A percentile compares a stretch with the other conserved stretches of the same genome.
phyloP scores from a whole-genome alignment of 2,113 vertebrate genomes.

The Pteronura brasiliensis region DNA sequence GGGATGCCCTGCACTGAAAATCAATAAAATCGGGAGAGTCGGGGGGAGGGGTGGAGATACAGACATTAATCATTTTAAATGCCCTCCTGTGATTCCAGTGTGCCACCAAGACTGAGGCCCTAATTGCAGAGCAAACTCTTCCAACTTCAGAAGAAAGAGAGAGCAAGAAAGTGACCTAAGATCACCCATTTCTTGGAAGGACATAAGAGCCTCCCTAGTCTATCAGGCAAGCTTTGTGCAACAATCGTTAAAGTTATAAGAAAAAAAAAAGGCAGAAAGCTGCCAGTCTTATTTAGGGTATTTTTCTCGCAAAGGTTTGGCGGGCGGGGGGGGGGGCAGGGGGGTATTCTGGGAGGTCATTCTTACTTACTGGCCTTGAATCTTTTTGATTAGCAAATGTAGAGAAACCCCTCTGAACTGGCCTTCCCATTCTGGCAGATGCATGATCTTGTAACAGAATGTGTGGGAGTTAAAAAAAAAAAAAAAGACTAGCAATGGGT shows the following conservation, averaged over 20 bases:
- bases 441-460: constrained; percentile 43
- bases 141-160: background rate
- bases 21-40: background rate
- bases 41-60: background rate
- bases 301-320: background rate
- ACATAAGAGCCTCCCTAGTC: background rate
- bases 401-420: constrained; percentile 43
- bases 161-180: background rate
- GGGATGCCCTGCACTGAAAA: background rate
- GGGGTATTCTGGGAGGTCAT: background rate
- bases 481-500: constrained; percentile 34
- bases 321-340: background rate
- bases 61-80: background rate
- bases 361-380: constrained; percentile 43
- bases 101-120: background rate
- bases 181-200: background rate
- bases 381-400: constrained; percentile 53
- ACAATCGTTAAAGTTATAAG: background rate
- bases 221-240: background rate
- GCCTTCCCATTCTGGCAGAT: constrained; percentile 16
- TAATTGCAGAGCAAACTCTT: background rate
- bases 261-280: background rate
- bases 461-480: background rate
- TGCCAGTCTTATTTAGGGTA: background rate
- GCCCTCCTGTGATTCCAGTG: background rate